These are phyloP conservation scores for Stramonita haemastoma DNA, from an alignment of 2,888 invertebrate species.

Conservation along the genomic window DNA sequence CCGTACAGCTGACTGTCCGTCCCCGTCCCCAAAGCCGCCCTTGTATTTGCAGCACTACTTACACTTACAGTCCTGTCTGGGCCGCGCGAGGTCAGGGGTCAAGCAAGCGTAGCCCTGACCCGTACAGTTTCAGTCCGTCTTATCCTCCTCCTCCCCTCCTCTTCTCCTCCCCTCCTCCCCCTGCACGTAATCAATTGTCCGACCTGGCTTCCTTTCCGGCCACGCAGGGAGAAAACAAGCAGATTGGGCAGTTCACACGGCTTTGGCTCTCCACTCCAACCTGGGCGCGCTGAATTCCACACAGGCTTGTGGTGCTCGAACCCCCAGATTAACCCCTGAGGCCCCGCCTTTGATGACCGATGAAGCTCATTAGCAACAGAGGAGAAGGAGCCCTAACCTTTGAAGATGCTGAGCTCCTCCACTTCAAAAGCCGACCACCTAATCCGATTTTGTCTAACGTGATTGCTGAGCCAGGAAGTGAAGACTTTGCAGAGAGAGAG, in stretches of 20 bases:
- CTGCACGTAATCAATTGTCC: conserved; percentile 19
- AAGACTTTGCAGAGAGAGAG: neutral
- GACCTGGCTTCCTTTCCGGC: neutral
- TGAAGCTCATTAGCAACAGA: neutral
- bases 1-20: neutral
- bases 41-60: neutral
- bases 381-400: neutral
- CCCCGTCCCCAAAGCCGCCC: neutral
- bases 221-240: neutral
- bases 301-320: neutral
- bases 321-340: neutral
- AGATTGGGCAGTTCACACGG: conserved; percentile 1
- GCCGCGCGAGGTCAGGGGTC: neutral
- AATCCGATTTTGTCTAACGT: neutral
- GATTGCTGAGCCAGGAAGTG: neutral
- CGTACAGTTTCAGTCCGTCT: neutral
- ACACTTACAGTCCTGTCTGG: neutral
- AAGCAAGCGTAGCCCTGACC: neutral
- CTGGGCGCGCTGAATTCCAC: neutral
- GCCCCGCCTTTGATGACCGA: conserved; percentile 4
- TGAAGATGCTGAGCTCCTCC: neutral
- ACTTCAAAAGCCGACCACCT: neutral
- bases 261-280: too few relatives aligned
- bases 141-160: neutral
- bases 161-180: neutral